Evolutionary conservation across 2,888 invertebrate genomes (phyloP).

Genomic region (Leucoptera coffeella): DNA sequence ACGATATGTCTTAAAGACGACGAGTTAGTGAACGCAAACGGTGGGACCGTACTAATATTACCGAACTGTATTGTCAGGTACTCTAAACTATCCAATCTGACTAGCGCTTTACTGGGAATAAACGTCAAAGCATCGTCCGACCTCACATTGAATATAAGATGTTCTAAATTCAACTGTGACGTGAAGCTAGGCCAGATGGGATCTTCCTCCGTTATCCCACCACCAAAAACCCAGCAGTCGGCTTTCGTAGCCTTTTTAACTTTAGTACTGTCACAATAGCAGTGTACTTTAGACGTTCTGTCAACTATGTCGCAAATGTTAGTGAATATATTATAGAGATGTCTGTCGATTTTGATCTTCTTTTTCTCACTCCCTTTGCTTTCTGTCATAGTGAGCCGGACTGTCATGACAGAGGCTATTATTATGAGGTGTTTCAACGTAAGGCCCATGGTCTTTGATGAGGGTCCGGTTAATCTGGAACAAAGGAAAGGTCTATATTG

Average conservation of each 20-base stretch:
- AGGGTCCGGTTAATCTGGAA: too few species aligned
- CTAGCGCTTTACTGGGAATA: slow-evolving; percentile 65
- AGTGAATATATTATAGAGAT: slow-evolving; percentile 29
- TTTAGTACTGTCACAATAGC: slow-evolving; percentile 41
- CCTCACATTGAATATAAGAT: slow-evolving; percentile 65
- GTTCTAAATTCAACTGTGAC: slow-evolving; percentile 62
- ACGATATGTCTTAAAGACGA: slow-evolving; percentile 63
- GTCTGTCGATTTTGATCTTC: slow-evolving; percentile 20
- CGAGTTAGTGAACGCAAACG: slow-evolving; percentile 71
- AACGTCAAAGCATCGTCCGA: slow-evolving; percentile 64
- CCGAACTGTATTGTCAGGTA: slow-evolving; percentile 67
- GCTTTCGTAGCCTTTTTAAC: slow-evolving; percentile 58
- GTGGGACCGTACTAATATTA: slow-evolving; percentile 62
- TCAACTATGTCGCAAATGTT: slow-evolving; percentile 43
- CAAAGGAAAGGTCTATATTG: too few species aligned
- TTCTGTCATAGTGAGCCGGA: slow-evolving; percentile 28
- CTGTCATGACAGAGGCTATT: slow-evolving; percentile 33
- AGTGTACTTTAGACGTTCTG: slow-evolving; percentile 37
- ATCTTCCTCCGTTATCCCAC: slow-evolving; percentile 57
- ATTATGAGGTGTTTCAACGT: slow-evolving; percentile 33
- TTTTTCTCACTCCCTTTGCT: slow-evolving; percentile 27
- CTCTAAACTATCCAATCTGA: slow-evolving; percentile 61
- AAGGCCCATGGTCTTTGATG: too few species aligned
- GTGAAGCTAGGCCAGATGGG: slow-evolving; percentile 68
- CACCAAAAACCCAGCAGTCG: slow-evolving; percentile 67